Evolutionary conservation across 2,113 vertebrate genomes (phyloP).

Genomic region (Cariama cristata): DNA sequence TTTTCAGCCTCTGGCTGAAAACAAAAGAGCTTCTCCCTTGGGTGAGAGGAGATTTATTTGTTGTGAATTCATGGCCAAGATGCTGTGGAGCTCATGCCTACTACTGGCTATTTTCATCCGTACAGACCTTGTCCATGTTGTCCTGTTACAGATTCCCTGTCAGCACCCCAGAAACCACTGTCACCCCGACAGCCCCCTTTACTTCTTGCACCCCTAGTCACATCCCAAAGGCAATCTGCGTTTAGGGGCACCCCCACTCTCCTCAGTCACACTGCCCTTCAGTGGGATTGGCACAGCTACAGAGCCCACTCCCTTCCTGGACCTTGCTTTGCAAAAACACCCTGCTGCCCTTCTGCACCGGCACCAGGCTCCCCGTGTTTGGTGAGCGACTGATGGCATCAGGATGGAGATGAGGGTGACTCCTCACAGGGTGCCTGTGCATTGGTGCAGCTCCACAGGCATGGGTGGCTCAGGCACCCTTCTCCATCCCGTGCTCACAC

Average conservation of each 20-base stretch:
- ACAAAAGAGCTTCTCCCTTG: background rate
- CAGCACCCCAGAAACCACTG: background rate
- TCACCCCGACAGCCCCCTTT: background rate
- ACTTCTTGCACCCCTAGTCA: background rate
- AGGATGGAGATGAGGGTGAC: background rate
- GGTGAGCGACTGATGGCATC: background rate
- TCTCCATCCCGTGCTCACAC: background rate
- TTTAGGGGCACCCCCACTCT: background rate
- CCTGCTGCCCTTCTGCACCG: background rate
- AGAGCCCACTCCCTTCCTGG: background rate
- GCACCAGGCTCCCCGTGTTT: background rate
- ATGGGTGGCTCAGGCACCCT: background rate
- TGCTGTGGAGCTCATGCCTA: background rate
- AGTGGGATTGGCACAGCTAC: background rate
- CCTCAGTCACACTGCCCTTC: background rate
- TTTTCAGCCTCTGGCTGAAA: background rate
- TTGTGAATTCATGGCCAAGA: background rate
- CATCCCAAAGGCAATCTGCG: background rate
- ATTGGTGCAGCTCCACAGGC: background rate
- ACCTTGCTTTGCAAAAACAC: background rate
- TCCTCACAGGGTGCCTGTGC: accelerated
- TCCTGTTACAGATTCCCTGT: background rate
- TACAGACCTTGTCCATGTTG: background rate
- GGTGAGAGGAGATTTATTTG: background rate
- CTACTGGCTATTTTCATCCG: background rate